Percentiles rank a stretch among this genome's conserved stretches.
Conservation (phyloP, 2,888 invertebrate genomes). For the Trichopria drosophilae region DNA sequence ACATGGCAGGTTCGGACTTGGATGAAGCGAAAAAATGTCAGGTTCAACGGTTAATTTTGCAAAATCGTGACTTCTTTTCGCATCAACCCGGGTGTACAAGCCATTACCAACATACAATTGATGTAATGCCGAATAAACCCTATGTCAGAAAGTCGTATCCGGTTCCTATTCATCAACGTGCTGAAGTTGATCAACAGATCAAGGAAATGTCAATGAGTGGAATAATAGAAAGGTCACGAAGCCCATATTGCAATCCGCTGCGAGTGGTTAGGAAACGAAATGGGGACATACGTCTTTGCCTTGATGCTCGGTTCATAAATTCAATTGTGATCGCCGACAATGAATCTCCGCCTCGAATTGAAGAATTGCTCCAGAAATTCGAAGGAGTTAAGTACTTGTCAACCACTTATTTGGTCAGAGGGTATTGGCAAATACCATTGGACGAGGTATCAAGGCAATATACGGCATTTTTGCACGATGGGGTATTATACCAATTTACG, state of each 20-base stretch:
- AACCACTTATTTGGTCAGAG: conserved; percentile 58
- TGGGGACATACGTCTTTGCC: conserved; percentile 40
- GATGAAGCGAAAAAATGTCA: neutral
- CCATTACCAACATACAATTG: neutral
- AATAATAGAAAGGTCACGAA: neutral
- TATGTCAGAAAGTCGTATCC: neutral
- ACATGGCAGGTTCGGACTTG: too few species aligned
- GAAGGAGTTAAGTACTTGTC: conserved; percentile 41
- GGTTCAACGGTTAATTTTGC: neutral
- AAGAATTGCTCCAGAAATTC: conserved; percentile 32
- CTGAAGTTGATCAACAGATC: neutral
- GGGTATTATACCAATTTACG: neutral
- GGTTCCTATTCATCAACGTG: neutral
- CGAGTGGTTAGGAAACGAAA: conserved; percentile 40
- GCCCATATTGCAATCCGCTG: neutral
- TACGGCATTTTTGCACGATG: conserved; percentile 9
- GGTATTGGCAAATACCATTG: conserved; percentile 7
- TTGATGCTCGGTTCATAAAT: conserved; percentile 44
- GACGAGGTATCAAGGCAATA: conserved; percentile 1
- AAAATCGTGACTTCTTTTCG: neutral
- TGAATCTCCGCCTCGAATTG: conserved; percentile 31
- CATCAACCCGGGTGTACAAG: neutral
- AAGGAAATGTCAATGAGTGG: neutral
- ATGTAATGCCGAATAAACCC: neutral
- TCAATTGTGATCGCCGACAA: conserved; percentile 38